These are phyloP conservation scores for Ranitomeya variabilis DNA, from an alignment of 2,113 vertebrate species.

Conservation along the genomic window DNA sequence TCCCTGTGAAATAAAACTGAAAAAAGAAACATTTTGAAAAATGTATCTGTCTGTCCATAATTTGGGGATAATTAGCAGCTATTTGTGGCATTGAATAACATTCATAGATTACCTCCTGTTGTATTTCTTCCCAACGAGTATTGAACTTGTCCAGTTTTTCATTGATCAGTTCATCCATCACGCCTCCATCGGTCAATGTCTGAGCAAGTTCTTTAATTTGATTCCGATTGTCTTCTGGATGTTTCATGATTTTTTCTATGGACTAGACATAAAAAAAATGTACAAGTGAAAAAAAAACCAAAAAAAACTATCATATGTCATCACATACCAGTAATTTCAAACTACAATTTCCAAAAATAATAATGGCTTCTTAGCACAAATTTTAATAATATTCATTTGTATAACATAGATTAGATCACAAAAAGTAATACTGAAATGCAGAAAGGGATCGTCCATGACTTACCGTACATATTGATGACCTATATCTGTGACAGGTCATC, in stretches of 20 bases:
- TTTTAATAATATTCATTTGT: no score
- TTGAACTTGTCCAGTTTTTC: conserved; percentile 94
- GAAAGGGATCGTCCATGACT: no score
- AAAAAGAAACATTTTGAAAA: neutral
- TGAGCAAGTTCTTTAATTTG: conserved; percentile 94
- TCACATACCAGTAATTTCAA: neutral
- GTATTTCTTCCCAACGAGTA: conserved; percentile 89
- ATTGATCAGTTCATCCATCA: conserved; percentile 93
- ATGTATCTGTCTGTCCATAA: neutral
- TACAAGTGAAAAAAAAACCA: neutral
- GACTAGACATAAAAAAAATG: conserved; percentile 72
- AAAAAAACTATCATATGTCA: neutral
- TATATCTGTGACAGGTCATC: no score
- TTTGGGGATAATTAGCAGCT: conserved; percentile 13
- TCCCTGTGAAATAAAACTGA: neutral
- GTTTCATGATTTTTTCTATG: conserved; percentile 84
- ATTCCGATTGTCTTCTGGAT: conserved; percentile 95
- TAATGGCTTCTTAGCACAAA: neutral
- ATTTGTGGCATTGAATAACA: conserved; percentile 12
- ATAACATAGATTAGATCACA: no score
- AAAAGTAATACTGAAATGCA: no score
- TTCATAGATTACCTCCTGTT: conserved; percentile 79
- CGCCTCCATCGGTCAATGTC: conserved; percentile 95
- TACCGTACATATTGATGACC: no score
- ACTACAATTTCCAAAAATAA: neutral